These are phyloP conservation scores for Drosophila pachea DNA, from an alignment of 1,140 invertebrate genomes.

Conservation along the genomic window DNA sequence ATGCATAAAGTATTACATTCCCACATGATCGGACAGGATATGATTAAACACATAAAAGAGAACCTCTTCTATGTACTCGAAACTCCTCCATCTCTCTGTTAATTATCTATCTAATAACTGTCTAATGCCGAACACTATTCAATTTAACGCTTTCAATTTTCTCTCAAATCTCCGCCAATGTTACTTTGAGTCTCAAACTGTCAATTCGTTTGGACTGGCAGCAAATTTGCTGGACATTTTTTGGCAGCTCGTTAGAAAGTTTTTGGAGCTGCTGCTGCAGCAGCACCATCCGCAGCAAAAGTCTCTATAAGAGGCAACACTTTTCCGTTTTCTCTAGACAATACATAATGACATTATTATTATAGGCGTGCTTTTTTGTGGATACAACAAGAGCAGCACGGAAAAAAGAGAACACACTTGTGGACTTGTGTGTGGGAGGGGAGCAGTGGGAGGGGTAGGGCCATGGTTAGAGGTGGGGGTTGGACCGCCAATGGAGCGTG, in stretches of 20 bases:
- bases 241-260: constrained; percentile 58
- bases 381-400: constrained; percentile 68
- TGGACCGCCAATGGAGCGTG: constrained; percentile 12
- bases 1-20: too few relatives aligned
- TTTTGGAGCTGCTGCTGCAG: constrained; percentile 10
- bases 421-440: not conserved
- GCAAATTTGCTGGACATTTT: constrained; percentile 31
- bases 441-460: not conserved
- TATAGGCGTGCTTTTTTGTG: constrained; percentile 77
- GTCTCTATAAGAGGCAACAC: constrained; percentile 17
- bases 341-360: constrained; percentile 74
- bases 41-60: too few relatives aligned
- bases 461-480: not conserved
- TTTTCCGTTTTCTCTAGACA: constrained; percentile 20
- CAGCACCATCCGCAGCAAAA: not conserved
- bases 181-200: not conserved
- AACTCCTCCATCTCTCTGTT: too few relatives aligned
- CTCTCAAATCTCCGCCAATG: too few relatives aligned
- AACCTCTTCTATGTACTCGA: too few relatives aligned
- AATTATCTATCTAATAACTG: too few relatives aligned
- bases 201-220: not conserved
- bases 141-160: too few relatives aligned
- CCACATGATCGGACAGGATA: too few relatives aligned
- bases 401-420: constrained; percentile 17
- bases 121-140: too few relatives aligned